A percentile compares a stretch with the other conserved stretches of the same genome.
Conservation (phyloP, 2,797 vertebrate genomes). For the Botia almorhae region DNA sequence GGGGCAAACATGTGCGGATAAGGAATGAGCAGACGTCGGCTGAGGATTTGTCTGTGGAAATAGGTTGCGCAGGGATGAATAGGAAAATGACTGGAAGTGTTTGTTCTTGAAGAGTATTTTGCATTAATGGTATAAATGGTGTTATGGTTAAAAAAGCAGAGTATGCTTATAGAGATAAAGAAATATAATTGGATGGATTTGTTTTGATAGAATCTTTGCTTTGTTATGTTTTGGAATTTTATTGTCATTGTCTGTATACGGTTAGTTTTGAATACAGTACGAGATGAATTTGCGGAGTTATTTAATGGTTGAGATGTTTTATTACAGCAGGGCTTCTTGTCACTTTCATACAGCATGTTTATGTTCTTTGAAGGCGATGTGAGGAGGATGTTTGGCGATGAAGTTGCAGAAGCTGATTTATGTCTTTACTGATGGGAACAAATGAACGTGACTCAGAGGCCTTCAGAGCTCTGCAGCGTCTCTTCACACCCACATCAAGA, state of each 20-base stretch:
- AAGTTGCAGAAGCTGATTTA: slow-evolving; percentile 32
- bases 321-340: not conserved
- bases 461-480: slow-evolving; percentile 5
- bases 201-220: too few species aligned
- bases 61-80: slow-evolving; percentile 1
- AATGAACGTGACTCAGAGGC: slow-evolving; percentile 36
- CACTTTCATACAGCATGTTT: not conserved
- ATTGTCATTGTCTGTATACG: too few species aligned
- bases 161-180: too few species aligned
- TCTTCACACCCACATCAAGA: slow-evolving; percentile 28
- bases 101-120: not conserved
- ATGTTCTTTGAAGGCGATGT: slow-evolving; percentile 8
- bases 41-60: slow-evolving; percentile 10
- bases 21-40: slow-evolving; percentile 15
- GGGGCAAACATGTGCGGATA: slow-evolving; percentile 17
- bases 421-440: slow-evolving; percentile 31
- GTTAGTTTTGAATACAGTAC: not conserved
- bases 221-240: too few species aligned
- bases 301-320: not conserved
- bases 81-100: not conserved
- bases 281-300: not conserved
- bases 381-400: slow-evolving; percentile 5
- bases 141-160: too few species aligned
- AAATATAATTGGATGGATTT: too few species aligned
- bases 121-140: not conserved